Evolutionary conservation across 2,113 vertebrate species (phyloP), one percentile per base, ranked within the genome.

Genomic region (Cyphomyrus plagiostoma): DNA sequence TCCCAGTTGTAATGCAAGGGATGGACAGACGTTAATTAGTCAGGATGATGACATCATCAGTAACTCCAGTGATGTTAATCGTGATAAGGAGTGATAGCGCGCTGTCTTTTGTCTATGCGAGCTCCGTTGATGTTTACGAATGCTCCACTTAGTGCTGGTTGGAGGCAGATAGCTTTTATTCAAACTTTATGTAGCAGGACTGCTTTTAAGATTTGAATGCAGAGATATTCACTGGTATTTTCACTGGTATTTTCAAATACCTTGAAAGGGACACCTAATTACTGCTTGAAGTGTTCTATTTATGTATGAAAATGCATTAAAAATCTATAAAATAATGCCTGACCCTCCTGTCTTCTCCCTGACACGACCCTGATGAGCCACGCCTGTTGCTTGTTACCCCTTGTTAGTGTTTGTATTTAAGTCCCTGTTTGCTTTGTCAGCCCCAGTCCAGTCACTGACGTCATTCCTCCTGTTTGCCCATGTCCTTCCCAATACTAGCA

Each of bases 21-120:
- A 19, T 1, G 17, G 17, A 17, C 35, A 5, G 4, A 80, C 74
- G 17, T 35, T 42, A 80, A 80, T 80, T 80, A 80, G 35, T 80
- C 74, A 17, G 15, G 74, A 42, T 80, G 74, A 80, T 80, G 74
- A 80, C 74, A 80, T 80, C 74, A 80, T 80, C 74, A 80, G 74
- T 19, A 80, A 80, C 15, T 80, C 15, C 74, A 80, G 35, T 17
- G 74, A 80, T 42, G 74, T 35, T 19, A 80, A 80, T 80, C 5
- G 35, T 80, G 74, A 39, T 19, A 42, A 80, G 4, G 4, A 42
- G 74, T 17, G 35, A 80, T 80, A 17, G 35, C 2, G 3, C 2
- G 70, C 74, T 17, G 66, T 6, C 4, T 74, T 74, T 15, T 74
- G 30, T 77, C 15, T 77, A 77, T 35, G 62, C 0, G 8, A 66